phyloP scores from a whole-genome alignment of 2,113 vertebrate genomes.

The Anarrhichthys ocellatus region DNA sequence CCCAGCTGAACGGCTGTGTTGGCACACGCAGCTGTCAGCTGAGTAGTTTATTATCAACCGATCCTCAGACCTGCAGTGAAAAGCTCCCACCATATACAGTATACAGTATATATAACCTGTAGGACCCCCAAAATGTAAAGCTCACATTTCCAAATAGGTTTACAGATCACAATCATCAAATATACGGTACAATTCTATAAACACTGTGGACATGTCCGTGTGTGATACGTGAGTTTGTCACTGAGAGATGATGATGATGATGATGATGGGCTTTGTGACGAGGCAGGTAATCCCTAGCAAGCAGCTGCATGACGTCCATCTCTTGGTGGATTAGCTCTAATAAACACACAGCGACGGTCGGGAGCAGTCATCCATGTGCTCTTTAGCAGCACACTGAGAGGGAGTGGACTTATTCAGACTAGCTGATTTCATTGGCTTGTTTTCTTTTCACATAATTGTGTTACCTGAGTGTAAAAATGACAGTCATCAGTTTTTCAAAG shows the following conservation, averaged over 20 bases:
- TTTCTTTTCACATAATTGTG: neutral
- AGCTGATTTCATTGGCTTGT: neutral
- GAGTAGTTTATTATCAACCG: neutral
- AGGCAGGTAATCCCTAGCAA: slow-evolving; percentile 65
- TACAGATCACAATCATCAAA: neutral
- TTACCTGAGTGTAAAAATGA: slow-evolving; percentile 54
- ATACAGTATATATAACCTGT: neutral
- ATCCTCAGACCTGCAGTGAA: neutral
- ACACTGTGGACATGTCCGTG: neutral
- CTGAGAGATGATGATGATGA: slow-evolving; percentile 22
- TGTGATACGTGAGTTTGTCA: neutral
- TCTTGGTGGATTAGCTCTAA: slow-evolving; percentile 66
- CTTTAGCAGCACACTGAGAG: neutral
- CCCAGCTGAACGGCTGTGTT: slow-evolving; percentile 2
- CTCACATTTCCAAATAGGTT: neutral
- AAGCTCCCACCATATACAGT: neutral
- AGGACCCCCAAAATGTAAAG: neutral
- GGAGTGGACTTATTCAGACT: neutral
- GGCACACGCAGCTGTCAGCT: slow-evolving; percentile 13
- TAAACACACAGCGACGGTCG: slow-evolving; percentile 20
- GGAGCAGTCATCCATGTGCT: neutral
- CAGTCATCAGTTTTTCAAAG: slow-evolving; percentile 65
- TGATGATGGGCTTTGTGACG: slow-evolving; percentile 55
- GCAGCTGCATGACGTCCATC: slow-evolving; percentile 55
- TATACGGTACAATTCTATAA: neutral